Evolutionary conservation across 2,888 invertebrate genomes (phyloP).

Genomic region (Sycophila texana): DNA sequence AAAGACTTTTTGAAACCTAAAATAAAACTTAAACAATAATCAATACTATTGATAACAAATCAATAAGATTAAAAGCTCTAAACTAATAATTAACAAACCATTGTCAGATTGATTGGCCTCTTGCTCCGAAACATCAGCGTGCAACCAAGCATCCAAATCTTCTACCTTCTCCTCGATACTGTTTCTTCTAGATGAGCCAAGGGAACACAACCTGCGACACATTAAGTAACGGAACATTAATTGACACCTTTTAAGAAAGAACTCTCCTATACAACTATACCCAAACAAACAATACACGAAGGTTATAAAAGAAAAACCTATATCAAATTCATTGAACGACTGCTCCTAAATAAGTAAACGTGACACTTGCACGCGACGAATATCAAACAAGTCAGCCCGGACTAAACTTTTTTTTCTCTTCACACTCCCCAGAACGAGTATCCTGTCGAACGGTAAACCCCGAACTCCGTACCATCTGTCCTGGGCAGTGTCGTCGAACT

Average conservation of each 20-base stretch:
- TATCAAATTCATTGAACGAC: no score
- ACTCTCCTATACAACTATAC: not conserved
- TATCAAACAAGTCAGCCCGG: no score
- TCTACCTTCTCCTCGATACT: slow-evolving; percentile 43
- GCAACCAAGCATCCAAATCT: slow-evolving; percentile 54
- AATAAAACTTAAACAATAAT: slow-evolving; percentile 20
- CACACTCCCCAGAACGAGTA: not conserved
- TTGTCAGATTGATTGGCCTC: slow-evolving; percentile 29
- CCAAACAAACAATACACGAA: not conserved
- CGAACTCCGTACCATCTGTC: slow-evolving; percentile 51
- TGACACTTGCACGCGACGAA: no score
- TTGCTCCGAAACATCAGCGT: slow-evolving; percentile 43
- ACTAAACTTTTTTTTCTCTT: not conserved
- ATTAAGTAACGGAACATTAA: not conserved
- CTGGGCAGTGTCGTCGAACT: slow-evolving; percentile 50
- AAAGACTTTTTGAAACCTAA: slow-evolving; percentile 72
- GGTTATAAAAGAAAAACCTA: not conserved
- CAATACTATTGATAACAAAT: not conserved
- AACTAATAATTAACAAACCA: slow-evolving; percentile 16
- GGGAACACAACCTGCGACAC: slow-evolving; percentile 48
- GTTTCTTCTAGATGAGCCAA: slow-evolving; percentile 40
- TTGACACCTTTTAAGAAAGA: not conserved
- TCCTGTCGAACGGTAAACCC: not conserved
- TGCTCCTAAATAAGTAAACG: no score
- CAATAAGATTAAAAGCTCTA: not conserved